Base-by-base conservation (phyloP, 2,113 vertebrate species). In the Marmota flaviventris region DNA sequence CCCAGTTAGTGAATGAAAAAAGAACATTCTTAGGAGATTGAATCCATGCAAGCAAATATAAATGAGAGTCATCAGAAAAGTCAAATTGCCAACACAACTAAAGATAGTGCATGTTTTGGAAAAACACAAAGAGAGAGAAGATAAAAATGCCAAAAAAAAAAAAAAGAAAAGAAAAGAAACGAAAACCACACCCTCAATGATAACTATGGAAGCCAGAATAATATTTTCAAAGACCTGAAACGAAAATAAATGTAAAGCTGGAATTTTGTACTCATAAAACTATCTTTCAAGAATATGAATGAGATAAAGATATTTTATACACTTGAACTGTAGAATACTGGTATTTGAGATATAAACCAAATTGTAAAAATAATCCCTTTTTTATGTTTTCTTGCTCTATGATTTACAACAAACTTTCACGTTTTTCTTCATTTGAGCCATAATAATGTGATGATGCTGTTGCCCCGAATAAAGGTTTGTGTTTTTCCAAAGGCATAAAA, bases 121-220 rank as follows among this genome's bases (percentile, higher is more conserved):
- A 93, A 93, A 32, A 48, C 18, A 58, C 18, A 72, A 58, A 77
- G 83, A 82, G 42, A 92, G 58, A 94, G 27, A 78, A 76, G 78
- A 95, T 45, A 69, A 92, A 92, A 95, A 67, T 76, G 94, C 61
- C 34, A 89, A 27, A 27, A 58, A 91, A 32, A 78, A 78, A 76
- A 70, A 53, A 32, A 45, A 94, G 37, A 42, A 42, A 89, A 27
- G 1, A 51, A 91, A 32, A 78, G 25, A 78, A 76, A 69, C 45
- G 34, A 45, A 94, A 70, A 82, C 61, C 72, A 92, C 85, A 78
- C 2, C 89, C 29, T 42, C n/a, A 78, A 45, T 56, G 70, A 72
- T 11, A 69, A 76, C 14, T 37, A 8, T 39, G 29, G 37, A 87
- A 78, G 11, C 7, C 53, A 92, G 39, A 87, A 94, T 53, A 87